A percentile compares a stretch with the other conserved stretches of the same genome.
Conservation (phyloP, 2,113 vertebrate genomes). For the Strix aluco region DNA sequence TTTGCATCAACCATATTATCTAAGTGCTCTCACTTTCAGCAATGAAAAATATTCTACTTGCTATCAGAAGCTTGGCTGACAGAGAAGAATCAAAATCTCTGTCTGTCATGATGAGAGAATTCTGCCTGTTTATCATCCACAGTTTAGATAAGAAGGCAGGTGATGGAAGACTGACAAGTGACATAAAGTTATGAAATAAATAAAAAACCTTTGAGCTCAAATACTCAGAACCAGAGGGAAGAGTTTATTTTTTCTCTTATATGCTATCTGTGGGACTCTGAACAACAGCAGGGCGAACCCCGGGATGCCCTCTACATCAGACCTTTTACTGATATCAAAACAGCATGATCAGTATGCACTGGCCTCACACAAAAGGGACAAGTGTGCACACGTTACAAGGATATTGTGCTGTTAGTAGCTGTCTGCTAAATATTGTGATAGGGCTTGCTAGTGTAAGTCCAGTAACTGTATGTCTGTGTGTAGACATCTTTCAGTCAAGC, state of each 20-base stretch:
- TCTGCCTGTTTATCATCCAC: background rate
- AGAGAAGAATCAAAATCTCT: background rate
- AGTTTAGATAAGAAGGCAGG: background rate
- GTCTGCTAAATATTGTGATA: background rate
- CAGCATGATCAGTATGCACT: background rate
- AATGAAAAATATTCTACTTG: background rate
- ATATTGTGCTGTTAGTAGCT: background rate
- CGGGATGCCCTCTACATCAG: background rate
- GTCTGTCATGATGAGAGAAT: constrained; percentile 1
- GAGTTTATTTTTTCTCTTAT: background rate
- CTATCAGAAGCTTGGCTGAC: background rate
- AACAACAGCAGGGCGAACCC: background rate
- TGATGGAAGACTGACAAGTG: background rate
- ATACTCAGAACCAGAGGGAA: background rate
- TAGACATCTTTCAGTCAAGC: background rate
- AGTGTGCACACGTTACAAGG: background rate
- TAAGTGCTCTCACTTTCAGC: background rate
- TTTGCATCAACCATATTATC: background rate
- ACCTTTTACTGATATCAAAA: background rate
- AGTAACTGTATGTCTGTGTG: background rate
- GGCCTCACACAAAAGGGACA: background rate
- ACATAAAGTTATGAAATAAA: background rate
- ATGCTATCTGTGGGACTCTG: background rate
- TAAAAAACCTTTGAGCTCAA: background rate
- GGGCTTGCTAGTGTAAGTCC: background rate